These are phyloP conservation scores for Kuschelorhynchus macadamiae DNA, from an alignment of 2,888 invertebrate genomes.

Conservation along the genomic window DNA sequence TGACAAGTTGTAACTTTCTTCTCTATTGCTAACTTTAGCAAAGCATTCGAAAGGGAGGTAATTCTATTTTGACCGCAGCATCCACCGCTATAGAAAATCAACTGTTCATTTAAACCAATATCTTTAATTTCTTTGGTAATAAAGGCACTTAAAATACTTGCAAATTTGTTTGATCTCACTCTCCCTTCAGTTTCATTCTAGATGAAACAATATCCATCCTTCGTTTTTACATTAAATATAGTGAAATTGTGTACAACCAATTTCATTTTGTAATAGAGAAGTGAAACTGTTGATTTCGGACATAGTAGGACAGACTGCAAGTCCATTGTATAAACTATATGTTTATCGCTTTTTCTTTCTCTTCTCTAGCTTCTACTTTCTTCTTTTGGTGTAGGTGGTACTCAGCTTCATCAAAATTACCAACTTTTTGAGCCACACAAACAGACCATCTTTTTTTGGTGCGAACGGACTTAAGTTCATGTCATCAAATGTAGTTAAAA, in stretches of 20 bases:
- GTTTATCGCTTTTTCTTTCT: constrained; percentile 29
- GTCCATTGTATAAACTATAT: constrained; percentile 31
- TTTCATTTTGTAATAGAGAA: constrained; percentile 24
- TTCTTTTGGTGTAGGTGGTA: constrained; percentile 23
- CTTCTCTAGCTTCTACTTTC: constrained; percentile 32
- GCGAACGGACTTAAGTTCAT: constrained; percentile 19
- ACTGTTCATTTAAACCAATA: constrained; percentile 9
- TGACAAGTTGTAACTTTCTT: neutral
- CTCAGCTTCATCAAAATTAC: constrained; percentile 17
- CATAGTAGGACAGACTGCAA: constrained; percentile 17
- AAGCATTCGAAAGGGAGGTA: neutral
- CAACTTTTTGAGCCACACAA: constrained; percentile 3
- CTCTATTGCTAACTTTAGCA: neutral
- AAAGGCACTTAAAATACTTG: constrained; percentile 23
- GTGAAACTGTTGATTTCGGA: constrained; percentile 26
- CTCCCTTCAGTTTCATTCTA: constrained; percentile 27
- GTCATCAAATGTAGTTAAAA: constrained; percentile 27
- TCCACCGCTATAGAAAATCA: constrained; percentile 11
- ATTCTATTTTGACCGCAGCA: constrained; percentile 3
- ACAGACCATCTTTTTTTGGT: constrained; percentile 24
- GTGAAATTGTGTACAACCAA: constrained; percentile 27
- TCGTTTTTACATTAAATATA: constrained; percentile 40
- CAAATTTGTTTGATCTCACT: constrained; percentile 22
- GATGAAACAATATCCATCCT: constrained; percentile 21
- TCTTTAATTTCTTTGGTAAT: constrained; percentile 7